These are phyloP conservation scores for Athrips mouffetella DNA, from an alignment of 2,888 invertebrate genomes.

Conservation along the genomic window DNA sequence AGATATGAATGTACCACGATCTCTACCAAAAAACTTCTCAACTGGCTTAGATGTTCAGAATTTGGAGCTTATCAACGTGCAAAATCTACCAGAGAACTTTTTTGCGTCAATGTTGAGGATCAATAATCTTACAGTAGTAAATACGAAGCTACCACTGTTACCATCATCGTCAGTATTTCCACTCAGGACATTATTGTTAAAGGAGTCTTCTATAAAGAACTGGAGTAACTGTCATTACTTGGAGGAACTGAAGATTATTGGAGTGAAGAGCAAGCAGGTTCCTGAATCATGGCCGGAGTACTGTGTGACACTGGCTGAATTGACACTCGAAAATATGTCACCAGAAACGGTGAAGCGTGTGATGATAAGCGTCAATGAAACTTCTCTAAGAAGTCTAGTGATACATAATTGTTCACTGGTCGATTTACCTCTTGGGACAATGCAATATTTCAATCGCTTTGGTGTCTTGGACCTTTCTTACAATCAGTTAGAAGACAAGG, in stretches of 20 bases:
- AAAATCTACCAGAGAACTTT: not conserved
- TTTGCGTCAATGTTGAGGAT: not conserved
- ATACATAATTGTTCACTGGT: not conserved
- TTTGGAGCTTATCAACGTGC: not conserved
- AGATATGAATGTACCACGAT: not conserved
- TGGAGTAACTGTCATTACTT: not conserved
- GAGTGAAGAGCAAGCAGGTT: not conserved
- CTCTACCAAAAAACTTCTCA: not conserved
- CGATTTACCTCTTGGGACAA: not conserved
- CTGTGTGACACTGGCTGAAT: not conserved
- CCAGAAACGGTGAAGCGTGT: not conserved
- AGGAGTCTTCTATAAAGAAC: not conserved
- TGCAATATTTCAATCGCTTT: not conserved
- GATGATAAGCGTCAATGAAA: not conserved
- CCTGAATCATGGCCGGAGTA: not conserved
- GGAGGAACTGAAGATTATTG: not conserved
- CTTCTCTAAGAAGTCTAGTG: not conserved
- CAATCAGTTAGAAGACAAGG: not conserved
- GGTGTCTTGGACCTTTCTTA: not conserved
- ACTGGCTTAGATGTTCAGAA: not conserved
- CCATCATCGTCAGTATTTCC: not conserved
- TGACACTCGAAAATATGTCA: not conserved
- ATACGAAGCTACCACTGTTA: not conserved
- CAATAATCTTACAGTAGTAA: not conserved
- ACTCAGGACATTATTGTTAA: not conserved